A percentile compares a stretch with the other conserved stretches of the same genome.
These are phyloP conservation scores for Vipera ursinii DNA, from an alignment of 2,797 vertebrate genomes.

Conservation along the genomic window DNA sequence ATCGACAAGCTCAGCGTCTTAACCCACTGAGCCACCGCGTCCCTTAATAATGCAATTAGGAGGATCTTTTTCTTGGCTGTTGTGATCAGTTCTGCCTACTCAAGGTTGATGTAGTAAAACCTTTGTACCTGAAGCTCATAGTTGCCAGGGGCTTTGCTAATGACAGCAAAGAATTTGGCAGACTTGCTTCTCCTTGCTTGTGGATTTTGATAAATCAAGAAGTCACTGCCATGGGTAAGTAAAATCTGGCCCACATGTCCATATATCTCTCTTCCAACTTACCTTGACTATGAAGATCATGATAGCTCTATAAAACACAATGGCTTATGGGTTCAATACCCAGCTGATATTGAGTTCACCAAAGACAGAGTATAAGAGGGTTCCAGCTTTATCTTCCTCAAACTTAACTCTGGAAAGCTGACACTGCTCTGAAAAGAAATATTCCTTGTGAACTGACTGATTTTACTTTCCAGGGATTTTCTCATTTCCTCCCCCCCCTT, in stretches of 20 bases:
- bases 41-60: neutral
- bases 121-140: neutral
- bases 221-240: neutral
- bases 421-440: neutral
- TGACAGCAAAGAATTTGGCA: neutral
- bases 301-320: neutral
- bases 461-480: neutral
- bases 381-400: neutral
- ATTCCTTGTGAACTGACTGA: neutral
- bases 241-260: neutral
- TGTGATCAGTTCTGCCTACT: neutral
- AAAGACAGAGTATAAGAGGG: neutral
- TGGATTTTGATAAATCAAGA: neutral
- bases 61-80: neutral
- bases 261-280: neutral
- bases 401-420: neutral
- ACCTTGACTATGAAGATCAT: neutral
- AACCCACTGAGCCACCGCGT: too few species aligned
- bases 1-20: too few species aligned
- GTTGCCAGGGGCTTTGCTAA: neutral
- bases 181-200: neutral
- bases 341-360: neutral
- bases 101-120: neutral
- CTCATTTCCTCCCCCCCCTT: neutral
- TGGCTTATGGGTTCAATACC: neutral